Evolutionary conservation across 2,797 vertebrate species (phyloP).

Genomic region (Zalophus californianus): DNA sequence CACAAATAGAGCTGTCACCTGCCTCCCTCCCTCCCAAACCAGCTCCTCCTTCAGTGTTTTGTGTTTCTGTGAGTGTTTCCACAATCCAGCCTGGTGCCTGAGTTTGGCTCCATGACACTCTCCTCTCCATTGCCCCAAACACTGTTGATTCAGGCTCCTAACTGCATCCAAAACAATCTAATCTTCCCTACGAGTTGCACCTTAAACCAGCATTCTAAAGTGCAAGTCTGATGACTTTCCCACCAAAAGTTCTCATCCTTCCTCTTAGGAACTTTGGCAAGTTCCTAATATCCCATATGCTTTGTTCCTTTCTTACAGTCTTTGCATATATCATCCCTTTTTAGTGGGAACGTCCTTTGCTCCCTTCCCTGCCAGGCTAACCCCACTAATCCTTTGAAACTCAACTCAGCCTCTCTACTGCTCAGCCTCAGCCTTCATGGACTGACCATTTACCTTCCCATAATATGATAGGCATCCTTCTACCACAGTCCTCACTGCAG

Average conservation of each 20-base stretch:
- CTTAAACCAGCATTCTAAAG: conserved; percentile 15
- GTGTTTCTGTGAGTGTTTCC: background rate
- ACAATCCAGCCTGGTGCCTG: background rate
- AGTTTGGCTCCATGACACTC: background rate
- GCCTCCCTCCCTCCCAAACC: background rate
- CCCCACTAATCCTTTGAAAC: background rate
- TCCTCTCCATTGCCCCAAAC: background rate
- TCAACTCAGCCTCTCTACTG: background rate
- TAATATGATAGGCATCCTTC: fast-evolving
- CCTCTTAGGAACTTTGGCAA: background rate
- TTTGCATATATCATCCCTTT: background rate
- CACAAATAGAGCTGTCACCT: background rate
- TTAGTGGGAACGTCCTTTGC: background rate
- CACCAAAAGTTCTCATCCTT: background rate
- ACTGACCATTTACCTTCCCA: background rate
- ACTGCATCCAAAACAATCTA: background rate
- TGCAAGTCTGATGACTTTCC: background rate
- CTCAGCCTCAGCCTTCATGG: background rate
- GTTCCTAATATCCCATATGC: background rate
- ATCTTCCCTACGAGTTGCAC: background rate
- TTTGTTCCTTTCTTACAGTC: background rate
- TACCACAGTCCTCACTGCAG: background rate
- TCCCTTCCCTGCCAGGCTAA: background rate
- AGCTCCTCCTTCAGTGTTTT: background rate
- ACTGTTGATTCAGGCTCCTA: background rate